Base-by-base conservation (phyloP, 1,140 invertebrate genomes). In the Pogonomyrmex barbatus region DNA sequence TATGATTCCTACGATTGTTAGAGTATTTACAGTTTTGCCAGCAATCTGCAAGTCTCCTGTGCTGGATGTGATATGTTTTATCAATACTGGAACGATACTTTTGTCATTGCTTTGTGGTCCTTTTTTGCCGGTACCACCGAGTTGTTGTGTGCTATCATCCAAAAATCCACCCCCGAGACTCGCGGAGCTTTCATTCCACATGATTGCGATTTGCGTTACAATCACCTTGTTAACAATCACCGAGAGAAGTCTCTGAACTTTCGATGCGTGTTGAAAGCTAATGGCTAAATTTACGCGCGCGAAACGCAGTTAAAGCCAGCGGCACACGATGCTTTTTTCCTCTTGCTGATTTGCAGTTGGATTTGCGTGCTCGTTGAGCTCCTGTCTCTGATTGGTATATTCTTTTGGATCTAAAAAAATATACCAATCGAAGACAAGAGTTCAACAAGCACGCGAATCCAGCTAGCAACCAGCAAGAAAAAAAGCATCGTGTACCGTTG, bases 31-130 rank as follows among this genome's bases (percentile, higher is more conserved):
- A n/a, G 88, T 68, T 12, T 33, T 89, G 4, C 91, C 92, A 89
- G 91, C 92, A 5, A 94, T 47, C 17, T 76, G 88, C 12, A 92
- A 5, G 1, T 94, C 90, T 0, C 92, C 91, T 5, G 86, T 90
- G 1, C 45, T n/a, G 12, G 58, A 10, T 5, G 84, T 50, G 0
- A 95, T 45, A 36, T 94, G 92, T 45, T 86, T 86, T 62, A 95
- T 95, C 84, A 94, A 91, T 3, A 94, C 68, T 0, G 94, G 94
- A 0, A 94, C 70, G 50, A 94, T 86, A 9, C 12, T 75, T 4
- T 39, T 73, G 1, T 83, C 79, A 8, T 75, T 79, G 58, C 89
- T 92, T 73, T 93, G 91, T 52, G 81, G 87, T 9, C 91, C 82
- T 8, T 24, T 14, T 56, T 65, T 89, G 2, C 2, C 9, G 2